Evolutionary conservation across 2,888 invertebrate genomes (phyloP).

Genomic region (Odontothrips loti): DNA sequence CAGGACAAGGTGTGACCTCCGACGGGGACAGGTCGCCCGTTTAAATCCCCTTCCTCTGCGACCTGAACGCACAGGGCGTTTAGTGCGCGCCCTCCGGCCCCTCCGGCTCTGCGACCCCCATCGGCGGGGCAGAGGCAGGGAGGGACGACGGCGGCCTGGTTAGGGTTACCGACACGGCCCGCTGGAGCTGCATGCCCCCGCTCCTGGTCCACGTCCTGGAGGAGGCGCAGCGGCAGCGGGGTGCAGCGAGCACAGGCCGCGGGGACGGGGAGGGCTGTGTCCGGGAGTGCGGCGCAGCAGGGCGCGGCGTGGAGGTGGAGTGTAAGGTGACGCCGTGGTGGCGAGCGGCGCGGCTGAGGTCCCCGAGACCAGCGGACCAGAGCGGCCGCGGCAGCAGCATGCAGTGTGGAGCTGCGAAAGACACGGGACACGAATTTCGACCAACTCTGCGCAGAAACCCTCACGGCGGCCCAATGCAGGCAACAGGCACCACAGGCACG

Average conservation of each 20-base stretch:
- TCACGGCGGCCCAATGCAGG: no score
- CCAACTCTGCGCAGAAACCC: no score
- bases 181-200: neutral
- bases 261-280: neutral
- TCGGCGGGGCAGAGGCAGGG: neutral
- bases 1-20: neutral
- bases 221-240: neutral
- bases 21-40: neutral
- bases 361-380: neutral
- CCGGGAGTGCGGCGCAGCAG: neutral
- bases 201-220: no score
- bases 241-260: neutral
- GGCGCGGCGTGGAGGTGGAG: neutral
- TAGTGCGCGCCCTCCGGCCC: neutral
- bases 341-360: no score
- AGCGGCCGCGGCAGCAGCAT: neutral
- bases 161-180: slow-evolving; percentile 10
- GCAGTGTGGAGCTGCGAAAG: neutral
- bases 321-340: neutral
- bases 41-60: neutral
- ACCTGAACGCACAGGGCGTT: neutral
- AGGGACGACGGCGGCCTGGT: neutral
- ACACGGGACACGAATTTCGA: neutral
- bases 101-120: neutral
- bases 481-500: neutral